phyloP scores from a whole-genome alignment of 2,888 invertebrate genomes.

The Rotaria macrura region DNA sequence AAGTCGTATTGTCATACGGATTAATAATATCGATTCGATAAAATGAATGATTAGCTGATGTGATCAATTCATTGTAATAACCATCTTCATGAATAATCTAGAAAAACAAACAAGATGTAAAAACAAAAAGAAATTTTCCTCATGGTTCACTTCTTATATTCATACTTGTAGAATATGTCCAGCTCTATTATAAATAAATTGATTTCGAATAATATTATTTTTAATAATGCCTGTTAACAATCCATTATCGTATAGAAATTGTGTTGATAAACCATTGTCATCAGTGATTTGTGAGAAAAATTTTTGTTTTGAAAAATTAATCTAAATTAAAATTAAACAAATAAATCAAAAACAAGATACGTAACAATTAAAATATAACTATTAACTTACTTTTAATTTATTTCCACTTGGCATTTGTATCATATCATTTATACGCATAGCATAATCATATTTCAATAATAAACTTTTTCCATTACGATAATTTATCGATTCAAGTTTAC shows the following conservation, averaged over 20 bases:
- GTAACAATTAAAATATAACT: no score
- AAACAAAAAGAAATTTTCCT: no score
- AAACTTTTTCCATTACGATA: constrained; percentile 15
- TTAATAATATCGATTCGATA: background rate
- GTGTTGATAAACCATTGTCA: background rate
- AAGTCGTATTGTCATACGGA: background rate
- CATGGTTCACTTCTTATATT: no score
- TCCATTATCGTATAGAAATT: constrained; percentile 2
- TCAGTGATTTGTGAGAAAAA: background rate
- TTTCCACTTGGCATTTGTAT: background rate
- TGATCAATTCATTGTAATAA: background rate
- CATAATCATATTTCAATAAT: constrained; percentile 11
- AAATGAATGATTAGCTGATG: background rate
- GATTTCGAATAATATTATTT: background rate
- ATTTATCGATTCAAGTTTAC: background rate
- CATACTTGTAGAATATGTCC: background rate
- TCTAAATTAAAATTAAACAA: background rate
- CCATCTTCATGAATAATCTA: constrained; percentile 12
- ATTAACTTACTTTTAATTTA: background rate
- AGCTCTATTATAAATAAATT: background rate
- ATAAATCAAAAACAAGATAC: background rate
- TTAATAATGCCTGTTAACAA: background rate
- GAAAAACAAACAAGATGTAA: background rate
- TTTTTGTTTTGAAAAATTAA: constrained; percentile 9
- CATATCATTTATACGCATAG: constrained; percentile 11